phyloP scores from a whole-genome alignment of 2,797 vertebrate genomes.

The Tachyglossus aculeatus region DNA sequence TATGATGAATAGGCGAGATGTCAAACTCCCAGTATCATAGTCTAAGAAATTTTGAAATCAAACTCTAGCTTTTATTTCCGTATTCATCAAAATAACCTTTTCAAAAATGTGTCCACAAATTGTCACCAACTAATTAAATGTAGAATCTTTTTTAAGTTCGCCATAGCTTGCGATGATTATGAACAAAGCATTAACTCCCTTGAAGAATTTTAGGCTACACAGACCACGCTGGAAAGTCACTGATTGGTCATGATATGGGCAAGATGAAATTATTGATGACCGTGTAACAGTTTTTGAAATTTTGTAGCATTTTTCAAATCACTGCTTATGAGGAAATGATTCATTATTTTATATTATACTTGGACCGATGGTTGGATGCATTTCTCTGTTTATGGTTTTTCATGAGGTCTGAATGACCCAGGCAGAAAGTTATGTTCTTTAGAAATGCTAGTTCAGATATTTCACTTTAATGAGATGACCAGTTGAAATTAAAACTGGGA shows the following conservation, averaged over 20 bases:
- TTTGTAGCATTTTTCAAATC: slow-evolving; percentile 32
- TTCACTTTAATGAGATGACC: slow-evolving; percentile 63
- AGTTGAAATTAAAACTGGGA: slow-evolving; percentile 49
- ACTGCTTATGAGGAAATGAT: slow-evolving; percentile 15
- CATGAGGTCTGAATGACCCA: slow-evolving; percentile 21
- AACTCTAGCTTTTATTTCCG: slow-evolving; percentile 25
- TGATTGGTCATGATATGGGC: slow-evolving; percentile 13
- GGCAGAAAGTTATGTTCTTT: slow-evolving; percentile 29
- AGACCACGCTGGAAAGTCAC: neutral
- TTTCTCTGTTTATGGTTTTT: slow-evolving; percentile 33
- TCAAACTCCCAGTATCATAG: neutral
- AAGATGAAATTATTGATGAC: slow-evolving; percentile 15
- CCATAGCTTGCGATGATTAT: neutral
- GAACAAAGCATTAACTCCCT: neutral
- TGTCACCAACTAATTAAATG: slow-evolving; percentile 39
- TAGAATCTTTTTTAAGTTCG: neutral
- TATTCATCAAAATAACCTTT: slow-evolving; percentile 19
- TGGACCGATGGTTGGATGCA: slow-evolving; percentile 16
- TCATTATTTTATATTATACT: neutral
- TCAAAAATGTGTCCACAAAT: slow-evolving; percentile 42
- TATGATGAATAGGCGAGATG: slow-evolving; percentile 4
- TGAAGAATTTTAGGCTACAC: neutral
- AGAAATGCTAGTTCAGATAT: slow-evolving; percentile 54
- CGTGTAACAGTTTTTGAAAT: too few species aligned
- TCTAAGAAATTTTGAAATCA: slow-evolving; percentile 9